phyloP scores from a whole-genome alignment of 2,797 vertebrate genomes.

The Sebastes nivosus region DNA sequence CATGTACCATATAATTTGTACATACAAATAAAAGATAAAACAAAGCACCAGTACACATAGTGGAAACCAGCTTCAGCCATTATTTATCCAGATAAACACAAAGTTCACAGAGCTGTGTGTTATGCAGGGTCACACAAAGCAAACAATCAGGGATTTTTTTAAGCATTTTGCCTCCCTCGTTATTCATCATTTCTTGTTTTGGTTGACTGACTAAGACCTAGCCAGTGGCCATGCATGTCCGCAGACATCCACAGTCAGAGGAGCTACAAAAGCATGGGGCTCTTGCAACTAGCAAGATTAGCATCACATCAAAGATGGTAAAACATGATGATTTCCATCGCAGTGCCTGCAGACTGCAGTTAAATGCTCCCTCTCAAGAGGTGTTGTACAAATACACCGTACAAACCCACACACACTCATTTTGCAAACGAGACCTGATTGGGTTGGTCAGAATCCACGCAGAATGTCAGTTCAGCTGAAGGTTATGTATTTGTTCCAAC shows the following conservation, averaged over 20 bases:
- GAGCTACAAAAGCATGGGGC: constrained; percentile 15
- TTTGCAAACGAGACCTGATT: constrained; percentile 11
- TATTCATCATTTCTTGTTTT: constrained; percentile 28
- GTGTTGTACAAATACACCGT: not conserved
- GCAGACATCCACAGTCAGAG: constrained; percentile 21
- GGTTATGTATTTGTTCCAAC: constrained; percentile 61
- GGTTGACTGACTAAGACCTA: constrained; percentile 36
- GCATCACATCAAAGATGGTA: constrained; percentile 16
- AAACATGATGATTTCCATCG: constrained; percentile 8
- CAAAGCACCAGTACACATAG: not conserved
- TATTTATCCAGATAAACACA: constrained; percentile 13
- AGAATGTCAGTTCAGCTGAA: constrained; percentile 58
- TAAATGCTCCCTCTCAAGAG: constrained; percentile 10
- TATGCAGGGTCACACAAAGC: not conserved
- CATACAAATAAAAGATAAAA: not conserved
- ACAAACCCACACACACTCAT: constrained; percentile 18
- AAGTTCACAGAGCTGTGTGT: constrained; percentile 5
- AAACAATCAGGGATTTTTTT: not conserved
- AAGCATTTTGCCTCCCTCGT: not conserved
- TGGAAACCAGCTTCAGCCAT: not conserved
- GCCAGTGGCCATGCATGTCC: constrained; percentile 31
- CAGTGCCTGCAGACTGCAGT: not conserved
- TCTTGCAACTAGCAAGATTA: constrained; percentile 24
- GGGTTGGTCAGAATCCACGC: constrained; percentile 33
- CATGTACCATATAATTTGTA: not conserved